Conservation (phyloP, 2,113 vertebrate genomes). For the Puma concolor region DNA sequence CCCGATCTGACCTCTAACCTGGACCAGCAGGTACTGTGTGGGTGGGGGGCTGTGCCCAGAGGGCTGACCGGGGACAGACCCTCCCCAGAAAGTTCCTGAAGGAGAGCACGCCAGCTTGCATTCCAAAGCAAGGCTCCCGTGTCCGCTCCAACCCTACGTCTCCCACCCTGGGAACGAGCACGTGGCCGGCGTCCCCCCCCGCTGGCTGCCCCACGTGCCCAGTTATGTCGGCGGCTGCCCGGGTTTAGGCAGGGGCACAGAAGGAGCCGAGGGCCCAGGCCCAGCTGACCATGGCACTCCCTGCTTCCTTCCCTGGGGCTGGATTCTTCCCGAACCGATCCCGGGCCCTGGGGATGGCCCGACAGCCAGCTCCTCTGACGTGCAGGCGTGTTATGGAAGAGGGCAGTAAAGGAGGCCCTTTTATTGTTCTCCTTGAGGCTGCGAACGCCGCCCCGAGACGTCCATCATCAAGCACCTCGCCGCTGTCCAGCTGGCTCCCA, state of each 20-base stretch:
- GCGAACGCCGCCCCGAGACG: conserved; percentile 43
- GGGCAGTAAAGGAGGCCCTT: conserved; percentile 50
- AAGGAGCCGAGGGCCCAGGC: background rate
- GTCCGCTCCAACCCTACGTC: no score
- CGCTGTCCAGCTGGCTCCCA: conserved; percentile 78
- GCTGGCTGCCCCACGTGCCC: accelerated
- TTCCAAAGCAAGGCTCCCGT: background rate
- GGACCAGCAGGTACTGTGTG: no score
- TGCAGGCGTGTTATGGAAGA: background rate
- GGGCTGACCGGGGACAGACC: accelerated
- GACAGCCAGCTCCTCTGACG: conserved; percentile 21
- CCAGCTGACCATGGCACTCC: background rate
- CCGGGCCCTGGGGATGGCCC: background rate
- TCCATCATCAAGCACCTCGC: conserved; percentile 66
- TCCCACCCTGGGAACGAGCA: background rate
- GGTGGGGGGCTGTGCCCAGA: background rate
- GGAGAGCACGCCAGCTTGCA: accelerated
- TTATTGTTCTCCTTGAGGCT: conserved; percentile 73
- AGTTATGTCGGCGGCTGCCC: background rate
- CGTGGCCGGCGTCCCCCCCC: accelerated
- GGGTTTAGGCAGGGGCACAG: background rate
- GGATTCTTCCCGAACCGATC: conserved; percentile 56
- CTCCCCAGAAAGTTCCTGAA: background rate
- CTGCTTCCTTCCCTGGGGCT: background rate
- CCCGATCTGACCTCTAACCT: accelerated